Conservation (phyloP, 1,140 invertebrate species). For the Drosophila neocordata region DNA sequence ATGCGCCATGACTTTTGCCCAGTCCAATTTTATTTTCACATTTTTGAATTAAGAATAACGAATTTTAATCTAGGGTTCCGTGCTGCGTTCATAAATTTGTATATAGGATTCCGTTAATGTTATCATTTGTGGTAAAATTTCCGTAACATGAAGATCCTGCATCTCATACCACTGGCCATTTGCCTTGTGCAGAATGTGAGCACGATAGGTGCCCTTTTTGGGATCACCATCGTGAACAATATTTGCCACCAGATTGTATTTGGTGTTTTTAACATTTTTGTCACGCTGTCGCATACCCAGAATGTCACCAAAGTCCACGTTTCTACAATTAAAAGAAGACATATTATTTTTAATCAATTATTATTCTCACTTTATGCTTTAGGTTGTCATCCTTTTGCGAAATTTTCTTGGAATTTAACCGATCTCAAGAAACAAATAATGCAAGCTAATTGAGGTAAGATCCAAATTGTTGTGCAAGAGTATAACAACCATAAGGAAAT, state of each 20-base stretch:
- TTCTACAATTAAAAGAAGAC: conserved; percentile 85
- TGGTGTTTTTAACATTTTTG: conserved; percentile 89
- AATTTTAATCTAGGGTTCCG: conserved; percentile 32
- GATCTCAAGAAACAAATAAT: no score
- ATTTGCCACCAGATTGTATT: conserved; percentile 98
- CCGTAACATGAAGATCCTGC: conserved; percentile 99
- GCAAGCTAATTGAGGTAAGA: no score
- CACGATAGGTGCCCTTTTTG: conserved; percentile 95
- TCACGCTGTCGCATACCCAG: conserved; percentile 92
- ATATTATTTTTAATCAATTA: background rate
- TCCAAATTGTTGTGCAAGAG: no score
- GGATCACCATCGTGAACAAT: conserved; percentile 99
- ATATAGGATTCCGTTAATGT: conserved; percentile 99
- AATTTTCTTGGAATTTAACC: no score
- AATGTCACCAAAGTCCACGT: conserved; percentile 98
- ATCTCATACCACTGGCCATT: conserved; percentile 95
- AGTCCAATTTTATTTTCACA: background rate
- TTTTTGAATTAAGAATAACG: background rate
- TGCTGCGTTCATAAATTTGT: conserved; percentile 88
- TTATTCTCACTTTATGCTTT: no score
- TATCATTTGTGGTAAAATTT: conserved; percentile 99
- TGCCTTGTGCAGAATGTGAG: conserved; percentile 97
- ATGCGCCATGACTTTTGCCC: conserved; percentile 19
- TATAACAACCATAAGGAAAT: no score
- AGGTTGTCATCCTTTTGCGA: no score